Conservation (phyloP, 2,113 vertebrate genomes). For the Antechinus stuartii region DNA sequence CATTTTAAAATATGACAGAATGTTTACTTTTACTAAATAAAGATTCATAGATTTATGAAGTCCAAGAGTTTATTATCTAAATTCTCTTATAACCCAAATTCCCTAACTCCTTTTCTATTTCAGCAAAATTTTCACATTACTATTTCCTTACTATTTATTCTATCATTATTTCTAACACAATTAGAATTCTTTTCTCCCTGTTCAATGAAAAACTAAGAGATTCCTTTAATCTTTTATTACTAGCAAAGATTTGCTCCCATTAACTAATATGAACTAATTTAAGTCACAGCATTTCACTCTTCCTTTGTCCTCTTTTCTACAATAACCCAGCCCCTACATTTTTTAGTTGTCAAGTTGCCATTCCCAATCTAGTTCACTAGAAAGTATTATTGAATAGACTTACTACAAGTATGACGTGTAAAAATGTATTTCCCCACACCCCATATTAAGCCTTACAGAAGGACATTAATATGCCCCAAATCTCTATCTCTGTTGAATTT, state of each 20-base stretch:
- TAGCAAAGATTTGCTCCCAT: not conserved
- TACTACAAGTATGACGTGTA: not conserved
- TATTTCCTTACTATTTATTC: rapidly evolving
- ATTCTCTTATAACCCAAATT: not conserved
- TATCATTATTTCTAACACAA: too few species aligned
- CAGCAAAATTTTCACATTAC: not conserved
- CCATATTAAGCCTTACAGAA: slow-evolving; percentile 6
- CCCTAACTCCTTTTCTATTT: not conserved
- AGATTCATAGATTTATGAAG: not conserved
- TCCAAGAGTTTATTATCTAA: not conserved
- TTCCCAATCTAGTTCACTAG: slow-evolving; percentile 13
- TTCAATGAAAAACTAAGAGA: not conserved
- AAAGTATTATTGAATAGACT: not conserved
- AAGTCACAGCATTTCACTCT: too few species aligned
- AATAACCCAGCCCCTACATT: not conserved
- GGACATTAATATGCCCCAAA: not conserved
- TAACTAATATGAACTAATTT: not conserved
- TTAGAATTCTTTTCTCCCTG: not conserved
- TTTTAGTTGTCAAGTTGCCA: not conserved
- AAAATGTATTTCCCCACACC: not conserved
- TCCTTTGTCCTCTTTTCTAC: not conserved
- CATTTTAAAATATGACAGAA: not conserved
- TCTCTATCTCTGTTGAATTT: slow-evolving; percentile 33
- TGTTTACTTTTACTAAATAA: not conserved
- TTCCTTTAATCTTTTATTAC: not conserved